Evolutionary conservation across 2,797 vertebrate species (phyloP), one percentile per base, ranked within the genome.

Genomic region (Danio kyathit): DNA sequence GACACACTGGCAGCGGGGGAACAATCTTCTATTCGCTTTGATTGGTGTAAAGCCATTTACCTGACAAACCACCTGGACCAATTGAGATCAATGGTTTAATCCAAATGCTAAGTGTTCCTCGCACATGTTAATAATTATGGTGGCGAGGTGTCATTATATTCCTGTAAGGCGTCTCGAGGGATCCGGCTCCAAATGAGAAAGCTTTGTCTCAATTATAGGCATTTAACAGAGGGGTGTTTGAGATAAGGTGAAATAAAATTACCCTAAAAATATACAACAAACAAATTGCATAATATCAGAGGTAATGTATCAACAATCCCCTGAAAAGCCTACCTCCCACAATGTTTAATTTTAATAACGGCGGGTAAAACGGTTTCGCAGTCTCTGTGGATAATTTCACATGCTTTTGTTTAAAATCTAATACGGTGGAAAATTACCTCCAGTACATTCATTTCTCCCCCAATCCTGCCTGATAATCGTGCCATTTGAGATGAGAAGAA

Each of bases 51-150:
- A 88, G 70, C 86, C 63, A 85, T 92, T 93, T 87, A 29, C 64
- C 8, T 76, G 88, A 90, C 91, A 91, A 89, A 84, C 80, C 44
- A 78, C 81, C 83, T 69, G 85, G 74, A 69, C 81, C 74, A 59
- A 80, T 80, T 73, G 82, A 92, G 91, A 94, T 92, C 90, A 92
- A 93, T 91, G 88, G 85, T 81, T 91, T 90, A 90, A 92, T 93
- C 87, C 90, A 51, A 84, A 80, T 86, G 56, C 83, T 87, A 89
- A 81, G 85, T 86, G 76, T 85, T 90, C 88, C 81, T 87, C 79
- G 82, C 88, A 80, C 86, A 61, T 76, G 78, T 88, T 89, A 93
- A 91, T 88, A 90, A 92, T 90, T 88, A 82, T 75, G 79, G 76
- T 79, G 54, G 84, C 69, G 70, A 73, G 73, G 79, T 84, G 89